Conservation (phyloP, 1,140 invertebrate genomes). For the Eubasilissa regina region DNA sequence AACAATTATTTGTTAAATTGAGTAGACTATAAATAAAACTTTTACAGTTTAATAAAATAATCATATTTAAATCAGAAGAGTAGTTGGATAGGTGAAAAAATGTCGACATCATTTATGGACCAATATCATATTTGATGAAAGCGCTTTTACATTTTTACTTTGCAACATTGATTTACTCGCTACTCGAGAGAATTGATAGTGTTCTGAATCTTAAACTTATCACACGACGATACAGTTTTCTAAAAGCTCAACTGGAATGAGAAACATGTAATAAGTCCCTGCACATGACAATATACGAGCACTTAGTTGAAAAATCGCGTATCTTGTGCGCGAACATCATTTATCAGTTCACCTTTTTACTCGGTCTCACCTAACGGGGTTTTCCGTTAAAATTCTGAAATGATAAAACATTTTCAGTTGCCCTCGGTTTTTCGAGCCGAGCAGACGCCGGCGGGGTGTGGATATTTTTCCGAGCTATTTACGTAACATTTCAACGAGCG, state of each 20-base stretch:
- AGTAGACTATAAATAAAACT: too few species aligned
- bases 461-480: background rate
- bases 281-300: background rate
- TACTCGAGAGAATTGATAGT: background rate
- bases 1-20: too few species aligned
- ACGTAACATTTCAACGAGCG: conserved; percentile 1
- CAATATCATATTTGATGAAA: too few species aligned
- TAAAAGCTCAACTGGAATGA: background rate
- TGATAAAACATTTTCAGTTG: conserved; percentile 29
- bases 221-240: background rate
- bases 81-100: too few species aligned
- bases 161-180: too few species aligned
- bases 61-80: too few species aligned
- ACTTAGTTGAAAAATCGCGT: conserved; percentile 11
- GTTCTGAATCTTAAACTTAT: conserved; percentile 23
- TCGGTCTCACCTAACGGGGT: background rate
- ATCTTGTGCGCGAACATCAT: background rate
- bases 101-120: too few species aligned
- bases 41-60: too few species aligned
- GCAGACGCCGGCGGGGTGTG: background rate
- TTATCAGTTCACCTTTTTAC: background rate
- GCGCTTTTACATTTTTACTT: too few species aligned
- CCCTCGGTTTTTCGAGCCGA: conserved; percentile 33
- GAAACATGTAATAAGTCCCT: background rate
- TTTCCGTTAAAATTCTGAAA: conserved; percentile 17